phyloP scores from a whole-genome alignment of 2,113 vertebrate genomes.

The Antechinus flavipes region DNA sequence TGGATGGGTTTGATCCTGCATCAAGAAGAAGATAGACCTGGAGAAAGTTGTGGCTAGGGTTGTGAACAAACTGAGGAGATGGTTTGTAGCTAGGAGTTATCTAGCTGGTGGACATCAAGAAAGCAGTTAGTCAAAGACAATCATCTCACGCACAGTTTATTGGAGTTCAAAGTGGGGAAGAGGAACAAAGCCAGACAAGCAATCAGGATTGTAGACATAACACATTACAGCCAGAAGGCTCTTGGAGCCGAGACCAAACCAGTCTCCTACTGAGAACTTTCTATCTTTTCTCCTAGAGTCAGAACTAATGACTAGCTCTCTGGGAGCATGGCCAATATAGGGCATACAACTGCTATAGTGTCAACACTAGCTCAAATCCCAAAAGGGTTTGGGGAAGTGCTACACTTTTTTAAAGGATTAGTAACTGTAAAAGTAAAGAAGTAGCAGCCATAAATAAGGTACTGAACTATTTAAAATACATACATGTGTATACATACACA shows the following conservation, averaged over 20 bases:
- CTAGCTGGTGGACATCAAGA: neutral
- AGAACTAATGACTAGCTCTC: neutral
- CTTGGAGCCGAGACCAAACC: neutral
- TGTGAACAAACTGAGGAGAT: neutral
- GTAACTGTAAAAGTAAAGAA: conserved; percentile 8
- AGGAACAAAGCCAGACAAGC: neutral
- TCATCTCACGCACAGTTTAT: neutral
- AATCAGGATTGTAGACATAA: neutral
- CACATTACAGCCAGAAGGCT: neutral
- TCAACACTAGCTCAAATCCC: neutral
- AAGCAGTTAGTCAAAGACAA: neutral
- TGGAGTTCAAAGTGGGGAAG: neutral
- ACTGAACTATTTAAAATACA: neutral
- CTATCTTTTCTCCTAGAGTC: neutral
- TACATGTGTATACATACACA: too few relatives aligned
- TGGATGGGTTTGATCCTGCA: conserved; percentile 15
- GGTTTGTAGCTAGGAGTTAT: neutral
- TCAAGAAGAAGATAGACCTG: neutral
- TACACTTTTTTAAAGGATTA: conserved; percentile 46
- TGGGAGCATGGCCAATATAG: neutral
- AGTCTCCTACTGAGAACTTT: neutral
- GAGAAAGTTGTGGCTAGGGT: neutral
- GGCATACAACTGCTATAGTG: neutral
- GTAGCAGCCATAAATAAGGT: neutral
- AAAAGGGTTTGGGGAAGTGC: conserved; percentile 5